Conservation (phyloP, 2,888 invertebrate species). For the Cantharis nigra region DNA sequence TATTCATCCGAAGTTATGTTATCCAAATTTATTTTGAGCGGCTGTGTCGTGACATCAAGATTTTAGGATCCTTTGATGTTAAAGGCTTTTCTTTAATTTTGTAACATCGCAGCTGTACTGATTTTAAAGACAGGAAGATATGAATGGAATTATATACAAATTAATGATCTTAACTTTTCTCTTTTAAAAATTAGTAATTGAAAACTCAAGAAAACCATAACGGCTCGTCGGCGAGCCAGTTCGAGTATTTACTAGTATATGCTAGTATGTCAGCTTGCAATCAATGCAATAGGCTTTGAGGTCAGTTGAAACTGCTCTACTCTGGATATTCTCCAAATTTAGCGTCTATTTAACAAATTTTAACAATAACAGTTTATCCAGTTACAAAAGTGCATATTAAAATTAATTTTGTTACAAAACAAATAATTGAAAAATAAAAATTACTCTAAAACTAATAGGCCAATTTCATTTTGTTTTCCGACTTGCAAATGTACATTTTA, state of each 20-base stretch:
- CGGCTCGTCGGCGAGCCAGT: no score
- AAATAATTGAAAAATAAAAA: no score
- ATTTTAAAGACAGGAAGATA: slow-evolving; percentile 1
- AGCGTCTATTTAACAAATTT: no score
- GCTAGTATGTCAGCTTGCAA: neutral
- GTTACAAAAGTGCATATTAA: no score
- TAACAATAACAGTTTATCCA: no score
- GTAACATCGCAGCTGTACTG: neutral
- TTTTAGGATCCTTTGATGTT: neutral
- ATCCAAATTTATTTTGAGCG: neutral
- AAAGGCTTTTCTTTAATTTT: neutral
- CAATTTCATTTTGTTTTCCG: no score
- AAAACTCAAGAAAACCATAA: neutral
- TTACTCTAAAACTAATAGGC: no score
- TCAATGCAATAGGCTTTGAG: no score
- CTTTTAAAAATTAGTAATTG: neutral
- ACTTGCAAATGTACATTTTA: no score
- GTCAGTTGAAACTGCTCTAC: no score
- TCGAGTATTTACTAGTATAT: neutral
- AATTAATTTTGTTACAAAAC: no score
- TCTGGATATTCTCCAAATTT: no score
- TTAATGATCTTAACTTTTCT: neutral
- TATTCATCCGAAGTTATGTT: neutral
- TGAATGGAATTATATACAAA: neutral
- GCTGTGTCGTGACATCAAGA: neutral